A percentile compares a stretch with the other conserved stretches of the same genome.
phyloP scores from a whole-genome alignment of 2,797 vertebrate species.

The Uromys caudimaculatus region DNA sequence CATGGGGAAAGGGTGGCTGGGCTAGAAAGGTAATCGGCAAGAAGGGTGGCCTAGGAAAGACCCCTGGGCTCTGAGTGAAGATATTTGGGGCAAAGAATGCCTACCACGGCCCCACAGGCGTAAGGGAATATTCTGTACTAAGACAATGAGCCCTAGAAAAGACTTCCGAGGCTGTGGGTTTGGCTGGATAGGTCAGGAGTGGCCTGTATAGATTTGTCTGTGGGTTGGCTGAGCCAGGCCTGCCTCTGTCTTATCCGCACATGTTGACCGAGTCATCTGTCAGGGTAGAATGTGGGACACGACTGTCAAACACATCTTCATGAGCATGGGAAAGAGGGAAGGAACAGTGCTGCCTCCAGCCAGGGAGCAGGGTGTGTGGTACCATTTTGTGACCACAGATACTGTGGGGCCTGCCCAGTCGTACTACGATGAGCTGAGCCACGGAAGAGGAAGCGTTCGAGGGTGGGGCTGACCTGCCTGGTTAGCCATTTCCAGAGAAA shows the following conservation, averaged over 20 bases:
- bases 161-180: not conserved
- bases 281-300: too few relatives aligned
- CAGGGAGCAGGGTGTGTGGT: fast-evolving
- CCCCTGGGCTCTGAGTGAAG: not conserved
- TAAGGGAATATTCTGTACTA: not conserved
- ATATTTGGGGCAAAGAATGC: not conserved
- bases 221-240: too few relatives aligned
- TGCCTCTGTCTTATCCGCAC: not conserved
- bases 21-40: not conserved
- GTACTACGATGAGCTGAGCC: not conserved
- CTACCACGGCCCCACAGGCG: not conserved
- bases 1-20: not conserved
- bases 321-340: not conserved
- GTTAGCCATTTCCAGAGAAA: not conserved
- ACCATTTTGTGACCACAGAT: not conserved
- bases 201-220: not conserved
- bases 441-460: not conserved
- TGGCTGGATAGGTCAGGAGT: too few relatives aligned
- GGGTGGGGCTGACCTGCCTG: not conserved
- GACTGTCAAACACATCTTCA: not conserved
- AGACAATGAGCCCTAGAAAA: not conserved
- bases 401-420: fast-evolving
- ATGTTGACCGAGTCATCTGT: not conserved
- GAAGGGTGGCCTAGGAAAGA: not conserved
- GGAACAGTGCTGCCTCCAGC: not conserved